Evolutionary conservation across 2,888 invertebrate species (phyloP).

Genomic region (Zelleria hepariella): DNA sequence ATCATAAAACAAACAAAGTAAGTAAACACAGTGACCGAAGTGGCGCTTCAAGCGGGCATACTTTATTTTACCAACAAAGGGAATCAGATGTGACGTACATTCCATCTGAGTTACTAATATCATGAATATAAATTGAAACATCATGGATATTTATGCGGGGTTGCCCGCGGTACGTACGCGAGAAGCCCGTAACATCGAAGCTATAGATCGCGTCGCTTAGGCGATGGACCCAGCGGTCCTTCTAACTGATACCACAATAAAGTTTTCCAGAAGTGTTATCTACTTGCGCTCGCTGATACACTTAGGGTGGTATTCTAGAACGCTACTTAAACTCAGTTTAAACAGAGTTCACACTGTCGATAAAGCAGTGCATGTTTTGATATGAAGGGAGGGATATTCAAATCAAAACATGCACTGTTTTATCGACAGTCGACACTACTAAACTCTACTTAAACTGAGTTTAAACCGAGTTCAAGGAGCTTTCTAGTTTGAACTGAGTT

Average conservation of each 20-base stretch:
- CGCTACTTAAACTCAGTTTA: too few relatives aligned
- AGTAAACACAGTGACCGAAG: background rate
- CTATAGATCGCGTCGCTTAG: conserved; percentile 6
- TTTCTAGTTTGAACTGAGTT: too few relatives aligned
- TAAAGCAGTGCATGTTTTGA: too few relatives aligned
- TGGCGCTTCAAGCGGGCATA: background rate
- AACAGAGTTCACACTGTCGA: too few relatives aligned
- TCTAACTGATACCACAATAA: background rate
- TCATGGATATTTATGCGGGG: conserved; percentile 65
- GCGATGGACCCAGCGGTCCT: background rate
- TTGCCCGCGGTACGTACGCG: conserved; percentile 39
- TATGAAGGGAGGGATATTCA: too few relatives aligned
- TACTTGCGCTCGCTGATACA: too few relatives aligned
- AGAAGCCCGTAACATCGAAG: conserved; percentile 42
- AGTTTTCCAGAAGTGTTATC: too few relatives aligned
- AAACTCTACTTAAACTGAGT: too few relatives aligned
- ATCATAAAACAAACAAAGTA: background rate
- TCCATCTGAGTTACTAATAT: conserved; percentile 59
- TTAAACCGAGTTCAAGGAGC: too few relatives aligned
- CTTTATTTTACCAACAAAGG: conserved; percentile 49
- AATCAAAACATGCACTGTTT: too few relatives aligned
- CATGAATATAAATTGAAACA: conserved; percentile 71
- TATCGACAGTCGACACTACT: too few relatives aligned
- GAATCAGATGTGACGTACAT: conserved; percentile 66
- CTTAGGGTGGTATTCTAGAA: too few relatives aligned